phyloP scores from a whole-genome alignment of 2,888 invertebrate genomes.

The Bellardia bayeri region DNA sequence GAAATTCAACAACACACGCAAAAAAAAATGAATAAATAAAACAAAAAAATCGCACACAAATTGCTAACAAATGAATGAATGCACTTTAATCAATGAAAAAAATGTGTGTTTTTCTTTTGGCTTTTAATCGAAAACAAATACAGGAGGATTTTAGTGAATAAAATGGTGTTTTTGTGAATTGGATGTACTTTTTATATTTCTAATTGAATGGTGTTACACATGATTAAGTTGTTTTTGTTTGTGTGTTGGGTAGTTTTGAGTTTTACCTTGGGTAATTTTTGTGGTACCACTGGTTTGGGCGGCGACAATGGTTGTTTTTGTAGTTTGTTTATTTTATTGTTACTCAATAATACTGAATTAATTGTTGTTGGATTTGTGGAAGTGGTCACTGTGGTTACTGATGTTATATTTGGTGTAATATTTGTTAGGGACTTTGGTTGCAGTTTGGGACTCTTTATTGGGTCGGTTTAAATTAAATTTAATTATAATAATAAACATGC shows the following conservation, averaged over 20 bases:
- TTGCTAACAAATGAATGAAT: slow-evolving; percentile 55
- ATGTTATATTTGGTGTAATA: slow-evolving; percentile 72
- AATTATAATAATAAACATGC: slow-evolving; percentile 71
- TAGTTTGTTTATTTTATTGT: slow-evolving; percentile 76
- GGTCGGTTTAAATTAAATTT: slow-evolving; percentile 30
- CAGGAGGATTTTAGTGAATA: slow-evolving; percentile 18
- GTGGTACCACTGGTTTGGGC: slow-evolving; percentile 83
- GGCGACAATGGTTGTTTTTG: slow-evolving; percentile 84
- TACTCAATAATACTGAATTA: slow-evolving; percentile 71
- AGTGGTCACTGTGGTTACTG: slow-evolving; percentile 74
- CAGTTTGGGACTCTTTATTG: slow-evolving; percentile 71
- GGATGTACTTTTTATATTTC: slow-evolving; percentile 22
- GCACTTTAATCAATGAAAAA: slow-evolving; percentile 25
- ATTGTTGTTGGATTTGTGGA: slow-evolving; percentile 74
- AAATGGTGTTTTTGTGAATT: slow-evolving; percentile 34
- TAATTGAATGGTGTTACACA: slow-evolving; percentile 61
- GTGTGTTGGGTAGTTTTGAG: slow-evolving; percentile 15
- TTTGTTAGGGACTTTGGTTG: slow-evolving; percentile 75
- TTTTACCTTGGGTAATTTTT: slow-evolving; percentile 84
- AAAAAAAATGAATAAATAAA: neutral
- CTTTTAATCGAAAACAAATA: slow-evolving; percentile 44
- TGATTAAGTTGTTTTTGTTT: slow-evolving; percentile 42
- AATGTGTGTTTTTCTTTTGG: slow-evolving; percentile 2
- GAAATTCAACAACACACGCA: slow-evolving; percentile 4
- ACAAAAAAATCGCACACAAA: slow-evolving; percentile 43